A percentile compares a stretch with the other conserved stretches of the same genome.
Evolutionary conservation across 2,797 vertebrate genomes (phyloP).

Genomic region (Saguinus oedipus): DNA sequence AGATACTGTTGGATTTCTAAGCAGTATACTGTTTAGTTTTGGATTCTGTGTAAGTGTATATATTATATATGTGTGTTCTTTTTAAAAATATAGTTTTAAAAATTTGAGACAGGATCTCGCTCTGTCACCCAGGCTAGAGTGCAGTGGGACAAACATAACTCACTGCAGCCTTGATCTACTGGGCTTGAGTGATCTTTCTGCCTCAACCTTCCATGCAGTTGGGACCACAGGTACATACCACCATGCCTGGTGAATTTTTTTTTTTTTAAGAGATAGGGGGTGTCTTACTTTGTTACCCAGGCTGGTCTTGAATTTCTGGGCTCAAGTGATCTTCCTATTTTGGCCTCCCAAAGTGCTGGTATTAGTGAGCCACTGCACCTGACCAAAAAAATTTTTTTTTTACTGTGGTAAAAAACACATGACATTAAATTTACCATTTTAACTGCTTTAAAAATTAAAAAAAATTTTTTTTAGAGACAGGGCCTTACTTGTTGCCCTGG

Average conservation of each 20-base stretch:
- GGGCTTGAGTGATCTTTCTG: neutral
- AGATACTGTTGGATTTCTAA: constrained; percentile 16
- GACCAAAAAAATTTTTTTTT: neutral
- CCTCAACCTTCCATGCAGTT: neutral
- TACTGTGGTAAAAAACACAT: neutral
- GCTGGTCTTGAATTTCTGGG: neutral
- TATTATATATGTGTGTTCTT: neutral
- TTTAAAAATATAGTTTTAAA: neutral
- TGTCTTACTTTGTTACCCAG: neutral
- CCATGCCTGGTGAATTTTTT: neutral
- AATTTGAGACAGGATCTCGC: neutral
- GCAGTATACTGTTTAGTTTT: neutral
- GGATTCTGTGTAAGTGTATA: neutral
- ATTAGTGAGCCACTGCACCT: neutral
- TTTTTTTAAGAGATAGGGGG: fast-evolving
- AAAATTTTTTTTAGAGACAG: neutral
- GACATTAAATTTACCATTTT: neutral
- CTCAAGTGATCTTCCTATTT: neutral
- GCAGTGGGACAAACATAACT: neutral
- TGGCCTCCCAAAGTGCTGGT: neutral
- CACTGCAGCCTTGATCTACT: neutral
- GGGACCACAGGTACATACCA: neutral
- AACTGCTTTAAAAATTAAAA: neutral
- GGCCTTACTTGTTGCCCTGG: neutral
- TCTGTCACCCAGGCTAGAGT: neutral